These are phyloP conservation scores for Macquaria ambigua DNA, from an alignment of 2,113 vertebrate genomes.

Conservation along the genomic window DNA sequence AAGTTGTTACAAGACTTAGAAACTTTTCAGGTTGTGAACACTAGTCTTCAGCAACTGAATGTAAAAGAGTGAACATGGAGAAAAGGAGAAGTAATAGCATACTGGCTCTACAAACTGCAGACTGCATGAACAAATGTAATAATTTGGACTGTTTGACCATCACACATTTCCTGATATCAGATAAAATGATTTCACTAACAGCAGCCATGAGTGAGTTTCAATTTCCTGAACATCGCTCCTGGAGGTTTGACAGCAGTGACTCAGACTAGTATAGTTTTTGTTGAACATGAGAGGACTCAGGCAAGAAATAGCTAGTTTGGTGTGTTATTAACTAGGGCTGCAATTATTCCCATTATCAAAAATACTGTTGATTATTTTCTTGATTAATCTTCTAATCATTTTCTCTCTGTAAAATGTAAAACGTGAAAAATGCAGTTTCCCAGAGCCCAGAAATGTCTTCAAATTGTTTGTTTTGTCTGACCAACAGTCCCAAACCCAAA, in stretches of 20 bases:
- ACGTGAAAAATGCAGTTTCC: not conserved
- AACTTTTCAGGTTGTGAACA: slow-evolving; percentile 75
- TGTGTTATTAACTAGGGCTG: not conserved
- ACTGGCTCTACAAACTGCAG: slow-evolving; percentile 20
- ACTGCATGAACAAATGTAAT: slow-evolving; percentile 32
- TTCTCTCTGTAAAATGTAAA: not conserved
- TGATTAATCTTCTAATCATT: not conserved
- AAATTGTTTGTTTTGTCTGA: not conserved
- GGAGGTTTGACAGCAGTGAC: not conserved
- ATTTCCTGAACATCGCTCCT: slow-evolving; percentile 1
- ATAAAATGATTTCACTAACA: slow-evolving; percentile 29
- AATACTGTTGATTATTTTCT: not conserved
- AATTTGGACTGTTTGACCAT: slow-evolving; percentile 43
- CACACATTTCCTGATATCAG: slow-evolving; percentile 34
- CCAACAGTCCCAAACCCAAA: not conserved
- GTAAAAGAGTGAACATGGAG: slow-evolving; percentile 27
- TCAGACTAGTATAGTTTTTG: not conserved
- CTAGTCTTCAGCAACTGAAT: slow-evolving; percentile 31
- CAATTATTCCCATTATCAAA: not conserved
- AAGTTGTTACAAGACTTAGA: slow-evolving; percentile 63
- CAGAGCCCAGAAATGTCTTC: not conserved
- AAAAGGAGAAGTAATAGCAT: slow-evolving; percentile 25
- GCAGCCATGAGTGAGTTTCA: slow-evolving; percentile 15
- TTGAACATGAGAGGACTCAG: not conserved
- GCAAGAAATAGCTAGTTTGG: not conserved